Base-by-base conservation (phyloP, 2,797 vertebrate species). In the Balearica regulorum region DNA sequence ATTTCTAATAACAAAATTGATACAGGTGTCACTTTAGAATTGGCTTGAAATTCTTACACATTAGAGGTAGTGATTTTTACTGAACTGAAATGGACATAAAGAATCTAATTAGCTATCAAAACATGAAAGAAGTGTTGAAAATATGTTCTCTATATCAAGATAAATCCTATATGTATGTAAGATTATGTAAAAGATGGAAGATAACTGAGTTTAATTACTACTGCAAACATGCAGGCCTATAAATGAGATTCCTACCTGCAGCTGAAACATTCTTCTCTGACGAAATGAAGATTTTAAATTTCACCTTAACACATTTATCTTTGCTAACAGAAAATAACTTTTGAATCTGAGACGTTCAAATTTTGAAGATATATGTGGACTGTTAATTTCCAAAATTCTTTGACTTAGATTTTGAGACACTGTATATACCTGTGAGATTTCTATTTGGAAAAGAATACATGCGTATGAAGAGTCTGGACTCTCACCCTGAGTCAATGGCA, bases 401-500 rank as follows among this genome's bases (percentile, higher is more conserved):
- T 33, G 39, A 54, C 39, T 62, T 55, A 33, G 6, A 64, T 83
- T 94, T 61, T 37, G 51, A 58, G 58, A n/a, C 72, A 61, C 31
- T 72, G 22, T 37, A 71, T 29, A 58, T 29, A 78, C 16, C 72
- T 68, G n/a, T 5, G 14, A 43, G 46, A 48, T 72, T 91, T 75
- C 77, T 66, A 26, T 41, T 26, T 76, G 54, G 17, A 80, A 89
- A 81, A 68, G 28, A 80, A 83, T 12, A 73, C 5, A 54, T 17
- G 24, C 2, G 5, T 14, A 35, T 22, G 26, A 81, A 81, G 28
- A 61, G 17, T 82, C 43, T 89, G 70, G 71, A 55, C 24, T 51
- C 97, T 98, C 91, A 99, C 98, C 98, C 68, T 96, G 98, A 70
- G 97, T 95, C 81, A 98, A 98, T 5, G 98, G 99, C 76, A 99